Evolutionary conservation across 2,113 vertebrate species (phyloP).

Genomic region (Pelobates fuscus): DNA sequence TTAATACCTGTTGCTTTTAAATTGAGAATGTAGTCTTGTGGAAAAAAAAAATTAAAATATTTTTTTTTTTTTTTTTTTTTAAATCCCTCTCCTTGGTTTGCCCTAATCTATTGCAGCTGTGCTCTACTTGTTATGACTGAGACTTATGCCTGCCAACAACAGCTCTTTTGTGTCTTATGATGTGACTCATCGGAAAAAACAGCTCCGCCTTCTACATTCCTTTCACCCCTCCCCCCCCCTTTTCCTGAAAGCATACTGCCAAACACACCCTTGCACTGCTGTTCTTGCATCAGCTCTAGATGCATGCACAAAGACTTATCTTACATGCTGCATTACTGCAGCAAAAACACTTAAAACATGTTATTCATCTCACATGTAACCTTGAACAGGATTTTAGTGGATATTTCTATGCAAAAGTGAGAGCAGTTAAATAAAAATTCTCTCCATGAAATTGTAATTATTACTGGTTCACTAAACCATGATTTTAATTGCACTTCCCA

Average conservation of each 20-base stretch:
- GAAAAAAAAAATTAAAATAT: neutral
- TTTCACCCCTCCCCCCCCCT: conserved; percentile 38
- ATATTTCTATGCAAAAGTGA: no score
- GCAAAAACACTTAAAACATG: neutral
- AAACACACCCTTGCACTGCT: conserved; percentile 47
- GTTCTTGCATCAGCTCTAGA: conserved; percentile 30
- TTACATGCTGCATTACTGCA: conserved; percentile 17
- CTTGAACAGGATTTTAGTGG: no score
- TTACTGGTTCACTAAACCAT: neutral
- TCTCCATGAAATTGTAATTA: neutral
- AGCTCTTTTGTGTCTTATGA: conserved; percentile 46
- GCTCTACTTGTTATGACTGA: conserved; percentile 38
- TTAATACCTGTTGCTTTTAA: no score
- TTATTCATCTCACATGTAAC: neutral
- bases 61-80: no score
- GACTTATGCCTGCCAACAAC: conserved; percentile 21
- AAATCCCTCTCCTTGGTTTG: neutral
- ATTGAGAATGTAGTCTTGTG: no score
- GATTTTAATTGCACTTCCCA: no score
- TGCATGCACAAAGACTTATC: conserved; percentile 4
- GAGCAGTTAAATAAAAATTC: no score
- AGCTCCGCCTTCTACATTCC: conserved; percentile 48
- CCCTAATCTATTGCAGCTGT: conserved; percentile 28
- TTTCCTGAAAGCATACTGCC: conserved; percentile 10
- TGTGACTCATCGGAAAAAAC: conserved; percentile 47